A percentile compares a stretch with the other conserved stretches of the same genome.
Conservation (phyloP, 1,140 invertebrate species). For the Bombus superbus region DNA sequence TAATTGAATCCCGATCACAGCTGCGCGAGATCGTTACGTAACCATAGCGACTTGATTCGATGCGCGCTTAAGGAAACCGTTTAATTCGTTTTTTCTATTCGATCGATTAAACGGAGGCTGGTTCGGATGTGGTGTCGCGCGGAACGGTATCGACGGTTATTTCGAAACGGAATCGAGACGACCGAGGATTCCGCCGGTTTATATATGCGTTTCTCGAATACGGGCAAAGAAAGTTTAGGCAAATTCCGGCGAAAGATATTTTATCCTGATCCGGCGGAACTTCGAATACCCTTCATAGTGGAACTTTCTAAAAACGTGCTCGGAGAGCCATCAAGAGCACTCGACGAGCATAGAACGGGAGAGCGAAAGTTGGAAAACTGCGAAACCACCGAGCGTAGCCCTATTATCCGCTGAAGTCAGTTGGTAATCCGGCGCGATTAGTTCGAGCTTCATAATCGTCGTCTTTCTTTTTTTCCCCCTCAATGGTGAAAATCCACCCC, state of each 20-base stretch:
- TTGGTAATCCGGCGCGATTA: not conserved
- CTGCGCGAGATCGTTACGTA: slow-evolving; percentile 15
- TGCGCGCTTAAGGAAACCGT: not conserved
- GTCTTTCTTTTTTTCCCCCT: not conserved
- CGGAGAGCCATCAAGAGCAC: not conserved
- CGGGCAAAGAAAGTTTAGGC: not conserved
- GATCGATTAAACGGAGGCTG: not conserved
- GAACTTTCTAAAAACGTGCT: slow-evolving; percentile 15
- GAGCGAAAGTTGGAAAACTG: slow-evolving; percentile 19
- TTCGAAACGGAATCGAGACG: not conserved
- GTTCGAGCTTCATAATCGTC: not conserved
- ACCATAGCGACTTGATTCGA: not conserved
- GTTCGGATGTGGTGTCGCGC: not conserved
- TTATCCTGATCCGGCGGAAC: not conserved
- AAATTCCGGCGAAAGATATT: not conserved
- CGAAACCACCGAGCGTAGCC: slow-evolving; percentile 17
- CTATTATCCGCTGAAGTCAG: not conserved
- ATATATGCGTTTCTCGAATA: not conserved
- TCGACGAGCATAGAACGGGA: not conserved
- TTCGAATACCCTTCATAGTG: not conserved
- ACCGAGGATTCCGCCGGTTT: not conserved
- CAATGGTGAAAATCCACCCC: not conserved
- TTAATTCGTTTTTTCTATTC: not conserved
- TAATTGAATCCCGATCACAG: slow-evolving; percentile 34
- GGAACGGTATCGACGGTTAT: not conserved